Conservation (phyloP, 2,888 invertebrate species). For the Acheta domesticus region DNA sequence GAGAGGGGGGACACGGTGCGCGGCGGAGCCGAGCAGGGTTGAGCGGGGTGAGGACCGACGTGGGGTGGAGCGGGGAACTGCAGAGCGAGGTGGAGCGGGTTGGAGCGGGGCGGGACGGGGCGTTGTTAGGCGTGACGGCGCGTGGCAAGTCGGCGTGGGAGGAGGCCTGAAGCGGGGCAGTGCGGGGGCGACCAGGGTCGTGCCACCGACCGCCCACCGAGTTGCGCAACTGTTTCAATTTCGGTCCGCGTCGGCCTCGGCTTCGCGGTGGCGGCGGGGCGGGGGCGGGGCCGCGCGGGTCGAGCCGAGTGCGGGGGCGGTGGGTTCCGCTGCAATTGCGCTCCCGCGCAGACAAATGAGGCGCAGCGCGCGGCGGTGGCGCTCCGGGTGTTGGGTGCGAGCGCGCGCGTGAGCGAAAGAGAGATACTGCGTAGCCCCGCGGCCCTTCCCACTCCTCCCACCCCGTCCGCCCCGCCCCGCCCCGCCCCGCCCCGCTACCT, state of each 20-base stretch:
- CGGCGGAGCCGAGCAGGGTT: too few species aligned
- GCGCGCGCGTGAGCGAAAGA: not conserved
- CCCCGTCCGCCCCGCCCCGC: not conserved
- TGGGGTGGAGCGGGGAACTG: too few species aligned
- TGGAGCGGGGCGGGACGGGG: too few species aligned
- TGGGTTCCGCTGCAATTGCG: slow-evolving; percentile 6
- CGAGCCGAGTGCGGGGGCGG: not conserved
- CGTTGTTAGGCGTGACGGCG: too few species aligned
- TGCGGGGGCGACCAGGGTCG: not conserved
- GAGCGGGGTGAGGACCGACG: too few species aligned
- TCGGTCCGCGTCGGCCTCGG: not conserved
- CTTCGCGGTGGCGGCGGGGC: not conserved
- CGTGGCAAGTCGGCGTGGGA: too few species aligned
- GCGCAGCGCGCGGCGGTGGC: not conserved
- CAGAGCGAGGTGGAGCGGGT: too few species aligned
- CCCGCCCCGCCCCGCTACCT: not conserved
- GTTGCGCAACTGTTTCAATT: not conserved
- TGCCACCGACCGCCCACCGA: not conserved
- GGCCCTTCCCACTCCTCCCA: not conserved
- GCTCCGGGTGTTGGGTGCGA: not conserved
- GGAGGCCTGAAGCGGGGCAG: too few species aligned
- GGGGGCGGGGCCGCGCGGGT: not conserved
- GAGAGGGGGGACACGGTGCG: too few species aligned
- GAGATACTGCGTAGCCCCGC: not conserved
- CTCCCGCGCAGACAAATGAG: not conserved